Evolutionary conservation across 53 echinoderm and acorn worm genomes (phyloP).

Genomic region (Zoroaster sp.): DNA sequence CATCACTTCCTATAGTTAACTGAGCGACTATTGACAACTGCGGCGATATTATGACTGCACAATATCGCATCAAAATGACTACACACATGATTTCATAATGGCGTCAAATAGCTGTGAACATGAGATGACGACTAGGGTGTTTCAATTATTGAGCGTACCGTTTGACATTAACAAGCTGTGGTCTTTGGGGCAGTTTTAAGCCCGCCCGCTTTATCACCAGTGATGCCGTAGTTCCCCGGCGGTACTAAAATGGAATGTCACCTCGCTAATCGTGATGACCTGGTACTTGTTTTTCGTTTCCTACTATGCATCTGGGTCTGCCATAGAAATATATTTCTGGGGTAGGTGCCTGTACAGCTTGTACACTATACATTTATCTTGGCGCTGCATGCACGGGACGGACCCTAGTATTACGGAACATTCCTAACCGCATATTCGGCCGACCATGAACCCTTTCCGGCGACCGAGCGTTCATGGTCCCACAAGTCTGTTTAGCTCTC

Average conservation of each 20-base stretch:
- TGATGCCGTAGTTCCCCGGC: not conserved
- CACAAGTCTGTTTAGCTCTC: no score
- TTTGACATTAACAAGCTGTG: conserved; percentile 55
- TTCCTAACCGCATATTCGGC: no score
- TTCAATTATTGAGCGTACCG: conserved; percentile 24
- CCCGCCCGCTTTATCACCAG: not conserved
- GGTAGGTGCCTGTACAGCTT: no score
- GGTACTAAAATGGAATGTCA: conserved; percentile 30
- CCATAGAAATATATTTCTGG: no score
- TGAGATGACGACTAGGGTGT: not conserved
- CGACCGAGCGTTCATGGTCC: no score
- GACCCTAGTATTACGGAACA: no score
- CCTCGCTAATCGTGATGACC: not conserved
- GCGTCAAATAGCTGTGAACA: not conserved
- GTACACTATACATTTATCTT: no score
- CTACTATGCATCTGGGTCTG: not conserved
- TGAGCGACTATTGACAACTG: not conserved
- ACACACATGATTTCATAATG: not conserved
- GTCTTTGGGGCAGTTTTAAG: not conserved
- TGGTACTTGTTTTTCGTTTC: not conserved
- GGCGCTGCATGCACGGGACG: no score
- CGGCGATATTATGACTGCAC: not conserved
- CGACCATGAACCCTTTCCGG: no score
- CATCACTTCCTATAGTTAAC: no score
- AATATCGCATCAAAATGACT: not conserved